Evolutionary conservation across 2,113 vertebrate species (phyloP), one percentile per base, ranked within the genome.

Genomic region (Podarcis cretensis): DNA sequence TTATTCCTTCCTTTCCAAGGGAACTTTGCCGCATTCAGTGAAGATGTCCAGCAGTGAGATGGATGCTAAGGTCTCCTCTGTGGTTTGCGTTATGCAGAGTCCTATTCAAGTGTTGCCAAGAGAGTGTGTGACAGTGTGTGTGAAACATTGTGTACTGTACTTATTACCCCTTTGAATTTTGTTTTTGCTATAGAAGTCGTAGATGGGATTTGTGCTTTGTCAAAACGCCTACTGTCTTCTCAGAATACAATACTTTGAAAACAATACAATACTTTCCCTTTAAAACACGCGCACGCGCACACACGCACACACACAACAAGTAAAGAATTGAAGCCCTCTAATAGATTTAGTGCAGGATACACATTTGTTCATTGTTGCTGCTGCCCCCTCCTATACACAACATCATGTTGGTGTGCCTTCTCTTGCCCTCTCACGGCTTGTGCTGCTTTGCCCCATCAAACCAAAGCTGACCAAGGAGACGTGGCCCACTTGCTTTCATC

Each of bases 141-240:
- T 78, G 73, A 86, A 80, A 25, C 0, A 59, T 82, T 87, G 89
- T 79, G 74, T 63, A 89, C 40, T 83, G 48, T 54, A 54, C 48
- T 54, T 54, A 54, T 13, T 57, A 23, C 40, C 92, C 30, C 79
- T 76, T 76, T 89, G 7, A 40, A 87, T 0, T 0, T 90, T 63
- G 83, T 88, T 89, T 92, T 92, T 95, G 93, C 90, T 76, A 89
- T 95, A 89, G 91, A 93, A 92, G 81, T 94, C 90, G 90, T 85
- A 89, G 78, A 65, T 92, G 69, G 88, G 93, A 71, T 92, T 97
- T 97, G 97, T 97, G 97, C 96, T 97, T 97, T 95, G 83, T 95
- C 95, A 92, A 54, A 65, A 88, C 68, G 69, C 81, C n/a, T 37
- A 59, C 75, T 0, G 1, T 93, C 95, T 92, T 94, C 66, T 92